Conservation (phyloP, 53 echinoderm and acorn worm species). For the Stichopus horrens region DNA sequence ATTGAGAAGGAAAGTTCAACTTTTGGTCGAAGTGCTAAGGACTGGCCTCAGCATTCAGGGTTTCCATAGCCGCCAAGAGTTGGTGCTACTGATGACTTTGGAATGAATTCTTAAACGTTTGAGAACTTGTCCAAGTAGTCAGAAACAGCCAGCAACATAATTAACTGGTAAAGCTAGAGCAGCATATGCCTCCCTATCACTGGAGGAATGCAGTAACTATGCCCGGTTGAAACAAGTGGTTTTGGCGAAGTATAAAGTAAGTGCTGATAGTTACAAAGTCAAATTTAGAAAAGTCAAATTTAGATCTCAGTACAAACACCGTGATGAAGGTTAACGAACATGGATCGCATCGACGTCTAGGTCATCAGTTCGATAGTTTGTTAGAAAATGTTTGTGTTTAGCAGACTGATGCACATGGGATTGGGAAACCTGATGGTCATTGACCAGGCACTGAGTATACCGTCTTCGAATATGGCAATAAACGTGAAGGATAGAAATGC, state of each 20-base stretch:
- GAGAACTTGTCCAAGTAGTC: slow-evolving; percentile 21
- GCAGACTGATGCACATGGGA: background rate
- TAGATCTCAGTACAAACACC: background rate
- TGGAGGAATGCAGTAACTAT: slow-evolving; percentile 8
- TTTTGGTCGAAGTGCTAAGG: background rate
- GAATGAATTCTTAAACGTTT: slow-evolving; percentile 20
- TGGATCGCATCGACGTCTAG: background rate
- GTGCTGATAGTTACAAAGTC: background rate
- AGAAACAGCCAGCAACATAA: slow-evolving; percentile 4
- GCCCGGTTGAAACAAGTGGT: background rate
- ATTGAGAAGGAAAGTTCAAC: background rate
- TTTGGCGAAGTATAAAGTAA: slow-evolving; percentile 19
- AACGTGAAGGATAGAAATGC: background rate
- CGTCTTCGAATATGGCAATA: background rate
- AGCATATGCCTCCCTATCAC: slow-evolving; percentile 20
- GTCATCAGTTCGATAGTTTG: slow-evolving; percentile 5
- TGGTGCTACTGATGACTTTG: slow-evolving; percentile 8
- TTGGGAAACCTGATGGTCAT: background rate
- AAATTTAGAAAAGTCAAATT: too few species aligned
- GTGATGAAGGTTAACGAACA: background rate
- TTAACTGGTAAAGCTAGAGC: slow-evolving; percentile 8
- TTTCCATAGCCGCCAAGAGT: background rate
- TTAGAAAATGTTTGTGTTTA: background rate
- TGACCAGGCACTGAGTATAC: background rate
- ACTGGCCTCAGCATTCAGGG: background rate